Conservation (phyloP, 1,140 invertebrate genomes). For the Conus ventricosus region DNA sequence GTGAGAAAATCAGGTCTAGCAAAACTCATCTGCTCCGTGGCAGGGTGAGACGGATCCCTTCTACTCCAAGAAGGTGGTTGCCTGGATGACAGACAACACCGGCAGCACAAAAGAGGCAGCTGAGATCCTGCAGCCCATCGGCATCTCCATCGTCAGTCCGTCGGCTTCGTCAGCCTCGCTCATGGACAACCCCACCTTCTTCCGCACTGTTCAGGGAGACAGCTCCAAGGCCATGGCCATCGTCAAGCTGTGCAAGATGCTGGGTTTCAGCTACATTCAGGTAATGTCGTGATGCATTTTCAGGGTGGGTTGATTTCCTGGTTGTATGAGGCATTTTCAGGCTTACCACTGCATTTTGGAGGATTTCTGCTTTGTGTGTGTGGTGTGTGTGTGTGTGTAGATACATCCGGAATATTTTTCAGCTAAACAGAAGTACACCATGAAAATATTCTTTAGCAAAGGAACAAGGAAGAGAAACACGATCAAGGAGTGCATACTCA, state of each 20-base stretch:
- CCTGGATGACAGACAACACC: conserved; percentile 67
- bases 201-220: conserved; percentile 87
- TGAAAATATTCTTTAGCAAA: no score
- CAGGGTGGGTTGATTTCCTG: neutral
- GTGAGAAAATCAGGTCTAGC: no score
- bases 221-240: conserved; percentile 85
- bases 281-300: neutral
- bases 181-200: conserved; percentile 84
- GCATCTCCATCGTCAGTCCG: conserved; percentile 63
- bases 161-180: conserved; percentile 81
- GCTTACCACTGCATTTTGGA: no score
- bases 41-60: neutral
- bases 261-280: conserved; percentile 61
- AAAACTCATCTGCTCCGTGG: no score
- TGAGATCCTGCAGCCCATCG: conserved; percentile 54
- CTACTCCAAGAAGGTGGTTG: conserved; percentile 43
- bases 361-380: no score
- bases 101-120: conserved; percentile 51
- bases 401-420: no score
- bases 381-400: no score
- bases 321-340: no score
- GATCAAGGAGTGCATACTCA: no score
- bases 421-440: no score
- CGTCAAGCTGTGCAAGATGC: conserved; percentile 61
- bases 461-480: no score